phyloP scores from a whole-genome alignment of 2,113 vertebrate genomes.

The Etheostoma spectabile region DNA sequence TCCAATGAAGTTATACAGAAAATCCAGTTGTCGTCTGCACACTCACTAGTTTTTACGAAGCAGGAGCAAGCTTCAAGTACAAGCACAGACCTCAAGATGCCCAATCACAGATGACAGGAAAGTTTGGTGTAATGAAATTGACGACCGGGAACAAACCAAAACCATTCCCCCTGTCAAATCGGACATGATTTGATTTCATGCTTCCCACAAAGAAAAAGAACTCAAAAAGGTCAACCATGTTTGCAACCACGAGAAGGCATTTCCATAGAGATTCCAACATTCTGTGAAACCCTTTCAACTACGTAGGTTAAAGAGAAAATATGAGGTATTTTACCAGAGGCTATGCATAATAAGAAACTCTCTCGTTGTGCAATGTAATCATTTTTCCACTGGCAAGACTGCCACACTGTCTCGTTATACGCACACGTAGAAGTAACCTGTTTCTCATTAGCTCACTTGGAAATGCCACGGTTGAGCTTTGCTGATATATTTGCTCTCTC shows the following conservation, averaged over 20 bases:
- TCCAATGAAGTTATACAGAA: not conserved
- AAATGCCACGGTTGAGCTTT: constrained; percentile 59
- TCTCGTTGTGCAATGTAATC: constrained; percentile 60
- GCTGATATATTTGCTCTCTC: constrained; percentile 51
- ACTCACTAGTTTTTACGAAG: constrained; percentile 1
- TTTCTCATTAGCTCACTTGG: constrained; percentile 69
- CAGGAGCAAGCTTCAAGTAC: not conserved
- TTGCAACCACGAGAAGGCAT: constrained; percentile 26
- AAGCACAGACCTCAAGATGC: not conserved
- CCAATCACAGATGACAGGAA: constrained; percentile 9
- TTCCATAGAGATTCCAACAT: constrained; percentile 21
- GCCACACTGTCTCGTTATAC: constrained; percentile 53
- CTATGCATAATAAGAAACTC: constrained; percentile 61
- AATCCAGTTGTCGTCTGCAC: not conserved
- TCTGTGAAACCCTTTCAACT: constrained; percentile 18
- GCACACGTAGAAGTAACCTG: constrained; percentile 61
- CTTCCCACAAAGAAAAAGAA: constrained; percentile 37
- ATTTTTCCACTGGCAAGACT: constrained; percentile 55
- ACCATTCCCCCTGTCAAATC: constrained; percentile 53
- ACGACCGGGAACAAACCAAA: constrained; percentile 43
- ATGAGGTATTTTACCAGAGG: constrained; percentile 52
- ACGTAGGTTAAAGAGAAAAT: constrained; percentile 59
- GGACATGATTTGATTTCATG: constrained; percentile 66
- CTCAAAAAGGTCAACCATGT: constrained; percentile 69
- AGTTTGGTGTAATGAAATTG: constrained; percentile 31